These are phyloP conservation scores for Cylas formicarius DNA, from an alignment of 1,140 invertebrate genomes.

Conservation along the genomic window DNA sequence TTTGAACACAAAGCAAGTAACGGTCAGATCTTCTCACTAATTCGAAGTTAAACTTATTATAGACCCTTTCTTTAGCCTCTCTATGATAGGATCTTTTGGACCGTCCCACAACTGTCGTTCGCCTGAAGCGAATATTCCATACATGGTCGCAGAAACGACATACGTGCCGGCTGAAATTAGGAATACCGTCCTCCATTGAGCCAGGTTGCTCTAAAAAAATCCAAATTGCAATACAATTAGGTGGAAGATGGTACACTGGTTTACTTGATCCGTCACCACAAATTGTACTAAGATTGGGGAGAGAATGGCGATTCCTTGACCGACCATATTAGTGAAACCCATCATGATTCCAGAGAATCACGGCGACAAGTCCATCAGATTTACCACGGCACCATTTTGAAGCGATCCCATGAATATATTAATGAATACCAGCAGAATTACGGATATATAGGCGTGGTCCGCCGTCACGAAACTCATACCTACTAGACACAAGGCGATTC, in stretches of 20 bases:
- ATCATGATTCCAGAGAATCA: conserved; percentile 18
- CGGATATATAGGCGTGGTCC: background rate
- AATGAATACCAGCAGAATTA: conserved; percentile 2
- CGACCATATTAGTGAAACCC: conserved; percentile 1
- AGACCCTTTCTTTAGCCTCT: conserved; percentile 10
- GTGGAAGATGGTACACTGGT: background rate
- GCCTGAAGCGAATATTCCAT: conserved; percentile 9
- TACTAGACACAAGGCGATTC: conserved; percentile 1
- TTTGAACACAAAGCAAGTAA: too few relatives aligned
- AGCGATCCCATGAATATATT: background rate
- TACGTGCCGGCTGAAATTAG: conserved; percentile 5
- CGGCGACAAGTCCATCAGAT: conserved; percentile 19
- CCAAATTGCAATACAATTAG: background rate
- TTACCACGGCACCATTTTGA: conserved; percentile 8
- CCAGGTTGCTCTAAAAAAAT: conserved; percentile 1
- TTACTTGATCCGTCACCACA: conserved; percentile 11
- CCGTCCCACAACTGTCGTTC: conserved; percentile 15
- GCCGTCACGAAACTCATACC: conserved; percentile 1
- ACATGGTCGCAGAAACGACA: conserved; percentile 6
- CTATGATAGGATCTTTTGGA: conserved; percentile 1
- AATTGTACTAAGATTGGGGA: conserved; percentile 4
- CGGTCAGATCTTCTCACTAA: too few relatives aligned
- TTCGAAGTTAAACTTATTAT: conserved; percentile 9
- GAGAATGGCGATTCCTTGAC: conserved; percentile 1
- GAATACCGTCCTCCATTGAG: conserved; percentile 14